A percentile compares a stretch with the other conserved stretches of the same genome.
These are phyloP conservation scores for Allacma fusca DNA, from an alignment of 2,888 invertebrate genomes.

Conservation along the genomic window DNA sequence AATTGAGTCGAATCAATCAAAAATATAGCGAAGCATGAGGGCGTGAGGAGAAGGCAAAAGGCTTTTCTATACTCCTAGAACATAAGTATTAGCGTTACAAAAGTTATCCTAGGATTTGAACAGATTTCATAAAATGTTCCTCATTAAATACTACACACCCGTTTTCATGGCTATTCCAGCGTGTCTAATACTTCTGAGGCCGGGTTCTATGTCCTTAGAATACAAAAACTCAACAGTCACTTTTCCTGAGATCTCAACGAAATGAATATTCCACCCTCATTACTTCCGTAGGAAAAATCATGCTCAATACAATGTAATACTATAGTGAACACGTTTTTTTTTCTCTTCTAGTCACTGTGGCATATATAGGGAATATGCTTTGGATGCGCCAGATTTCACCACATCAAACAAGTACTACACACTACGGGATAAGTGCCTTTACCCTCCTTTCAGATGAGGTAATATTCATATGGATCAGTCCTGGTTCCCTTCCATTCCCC, in stretches of 20 bases:
- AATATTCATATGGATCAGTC: too few species aligned
- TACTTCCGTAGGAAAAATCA: too few species aligned
- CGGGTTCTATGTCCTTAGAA: background rate
- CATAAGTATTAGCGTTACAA: background rate
- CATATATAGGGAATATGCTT: too few species aligned
- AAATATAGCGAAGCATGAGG: constrained; percentile 9
- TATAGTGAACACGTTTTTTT: too few species aligned
- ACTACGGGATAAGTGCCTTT: too few species aligned
- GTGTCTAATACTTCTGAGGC: background rate
- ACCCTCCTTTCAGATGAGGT: too few species aligned
- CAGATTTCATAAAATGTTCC: background rate
- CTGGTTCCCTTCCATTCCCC: too few species aligned
- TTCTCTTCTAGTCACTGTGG: too few species aligned
- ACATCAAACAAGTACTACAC: too few species aligned
- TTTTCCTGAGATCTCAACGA: too few species aligned
- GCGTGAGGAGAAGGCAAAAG: background rate
- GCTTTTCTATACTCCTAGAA: background rate
- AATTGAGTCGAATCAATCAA: background rate
- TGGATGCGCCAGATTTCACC: too few species aligned
- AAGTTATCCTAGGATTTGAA: background rate
- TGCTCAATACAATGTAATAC: too few species aligned
- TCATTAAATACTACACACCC: constrained; percentile 19
- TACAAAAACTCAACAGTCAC: background rate
- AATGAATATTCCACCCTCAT: background rate
- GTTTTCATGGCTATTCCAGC: background rate